Base-by-base conservation (phyloP, 2,888 invertebrate genomes). In the Epirrhoe alternata region DNA sequence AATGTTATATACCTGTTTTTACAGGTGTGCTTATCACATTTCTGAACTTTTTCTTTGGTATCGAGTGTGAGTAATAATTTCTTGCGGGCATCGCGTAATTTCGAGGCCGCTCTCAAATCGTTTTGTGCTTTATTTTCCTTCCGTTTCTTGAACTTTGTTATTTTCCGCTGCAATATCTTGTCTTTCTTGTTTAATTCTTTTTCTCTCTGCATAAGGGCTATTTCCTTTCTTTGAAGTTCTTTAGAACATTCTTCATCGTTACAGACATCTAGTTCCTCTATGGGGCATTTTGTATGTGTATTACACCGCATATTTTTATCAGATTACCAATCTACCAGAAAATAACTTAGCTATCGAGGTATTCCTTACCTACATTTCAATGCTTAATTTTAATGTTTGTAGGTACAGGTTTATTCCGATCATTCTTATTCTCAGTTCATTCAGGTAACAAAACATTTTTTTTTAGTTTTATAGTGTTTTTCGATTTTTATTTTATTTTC, bases 41-140 rank as follows among this genome's bases (percentile, higher is more conserved):
- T 74, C 38, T 74, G 69, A 42, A 61, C 16, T 42, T 75, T 74
- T 33, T 76, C 61, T 52, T 68, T 73, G 7, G 68, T 65, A 62
- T 73, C 64, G 1, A 74, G 57, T 52, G 71, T 70, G 24, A 61
- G 58, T 49, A 72, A 61, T 59, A 85, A 64, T 64, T 78, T 76
- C 56, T 78, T 81, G 53, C 75, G 78, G 5, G 83, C 81, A 65
- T 65, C 53, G 10, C 76, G 73, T 55, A 85, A 72, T 77, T 79
- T 80, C 5, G 66, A 69, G 14, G 80, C 78, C 12, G 82, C 78
- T 59, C 59, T 68, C 54, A 77, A 72, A 68, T 83, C 77, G 6
- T 71, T 70, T 64, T 77, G 72, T 33, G 76, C 74, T 65, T 61
- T 76, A 31, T 67, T 64, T 50, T 67, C 68, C 55, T 78, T 77